A percentile compares a stretch with the other conserved stretches of the same genome.
Conservation (phyloP, 2,888 invertebrate species). For the Lasioglossum lativentre region DNA sequence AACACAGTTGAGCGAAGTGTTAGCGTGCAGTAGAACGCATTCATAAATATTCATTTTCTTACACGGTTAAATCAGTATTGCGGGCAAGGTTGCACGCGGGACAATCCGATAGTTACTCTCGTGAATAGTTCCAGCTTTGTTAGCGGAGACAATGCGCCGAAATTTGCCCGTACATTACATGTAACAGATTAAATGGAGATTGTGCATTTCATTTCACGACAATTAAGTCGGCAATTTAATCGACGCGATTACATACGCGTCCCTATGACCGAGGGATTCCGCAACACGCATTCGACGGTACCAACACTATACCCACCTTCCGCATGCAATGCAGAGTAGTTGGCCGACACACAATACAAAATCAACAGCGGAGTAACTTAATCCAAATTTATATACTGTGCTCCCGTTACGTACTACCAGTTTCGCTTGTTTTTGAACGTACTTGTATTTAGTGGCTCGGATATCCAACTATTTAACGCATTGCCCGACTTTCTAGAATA, state of each 20-base stretch:
- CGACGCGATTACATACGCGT: conserved; percentile 23
- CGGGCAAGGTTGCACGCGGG: neutral
- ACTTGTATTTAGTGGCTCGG: neutral
- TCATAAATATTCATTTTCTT: neutral
- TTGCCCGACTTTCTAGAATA: neutral
- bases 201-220: conserved; percentile 42
- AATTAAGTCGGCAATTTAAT: conserved; percentile 29
- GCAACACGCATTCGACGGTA: neutral
- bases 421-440: neutral
- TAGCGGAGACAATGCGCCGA: conserved; percentile 19
- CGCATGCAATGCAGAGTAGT: neutral
- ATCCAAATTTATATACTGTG: conserved; percentile 1
- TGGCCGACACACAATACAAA: neutral
- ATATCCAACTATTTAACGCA: neutral
- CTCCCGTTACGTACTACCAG: neutral
- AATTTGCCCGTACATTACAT: conserved; percentile 5
- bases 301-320: neutral
- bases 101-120: neutral
- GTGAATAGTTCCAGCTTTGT: conserved; percentile 19
- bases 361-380: neutral
- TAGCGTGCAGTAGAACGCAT: neutral
- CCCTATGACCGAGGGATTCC: neutral
- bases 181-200: conserved; percentile 28
- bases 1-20: neutral
- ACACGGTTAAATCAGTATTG: neutral